Conservation (phyloP, 2,797 vertebrate species). For the Melopsittacus undulatus region DNA sequence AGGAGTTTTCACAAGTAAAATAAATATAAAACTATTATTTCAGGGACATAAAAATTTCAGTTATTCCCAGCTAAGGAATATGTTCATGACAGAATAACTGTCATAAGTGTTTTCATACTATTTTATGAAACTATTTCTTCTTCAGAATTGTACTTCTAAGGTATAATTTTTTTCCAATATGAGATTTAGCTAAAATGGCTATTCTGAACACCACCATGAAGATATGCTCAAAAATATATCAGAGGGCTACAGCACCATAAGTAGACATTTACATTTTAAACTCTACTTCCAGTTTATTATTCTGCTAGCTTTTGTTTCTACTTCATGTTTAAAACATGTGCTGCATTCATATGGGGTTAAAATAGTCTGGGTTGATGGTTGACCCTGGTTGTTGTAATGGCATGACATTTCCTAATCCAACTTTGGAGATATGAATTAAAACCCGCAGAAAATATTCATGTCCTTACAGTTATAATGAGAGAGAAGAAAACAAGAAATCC, state of each 20-base stretch:
- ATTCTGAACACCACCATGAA: not conserved
- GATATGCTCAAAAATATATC: not conserved
- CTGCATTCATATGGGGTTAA: not conserved
- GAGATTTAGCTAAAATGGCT: not conserved
- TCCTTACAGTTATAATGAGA: not conserved
- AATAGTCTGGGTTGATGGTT: not conserved
- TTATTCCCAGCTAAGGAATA: not conserved
- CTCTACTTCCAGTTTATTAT: not conserved
- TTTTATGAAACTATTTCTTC: not conserved
- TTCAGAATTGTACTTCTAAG: not conserved
- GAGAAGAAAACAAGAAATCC: not conserved
- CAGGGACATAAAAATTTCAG: not conserved
- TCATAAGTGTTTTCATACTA: not conserved
- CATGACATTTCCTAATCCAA: not conserved
- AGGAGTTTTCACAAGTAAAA: not conserved
- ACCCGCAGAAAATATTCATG: not conserved
- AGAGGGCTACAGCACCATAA: not conserved
- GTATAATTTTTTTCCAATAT: not conserved
- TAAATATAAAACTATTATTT: not conserved
- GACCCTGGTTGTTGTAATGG: conserved; percentile 1
- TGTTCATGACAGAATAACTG: not conserved
- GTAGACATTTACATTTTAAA: not conserved
- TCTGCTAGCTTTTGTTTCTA: not conserved
- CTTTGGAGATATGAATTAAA: conserved; percentile 39
- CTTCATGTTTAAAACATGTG: not conserved